Percentiles rank a stretch among this genome's conserved stretches.
These are phyloP conservation scores for Thymallus thymallus DNA, from an alignment of 2,113 vertebrate genomes.

Conservation along the genomic window DNA sequence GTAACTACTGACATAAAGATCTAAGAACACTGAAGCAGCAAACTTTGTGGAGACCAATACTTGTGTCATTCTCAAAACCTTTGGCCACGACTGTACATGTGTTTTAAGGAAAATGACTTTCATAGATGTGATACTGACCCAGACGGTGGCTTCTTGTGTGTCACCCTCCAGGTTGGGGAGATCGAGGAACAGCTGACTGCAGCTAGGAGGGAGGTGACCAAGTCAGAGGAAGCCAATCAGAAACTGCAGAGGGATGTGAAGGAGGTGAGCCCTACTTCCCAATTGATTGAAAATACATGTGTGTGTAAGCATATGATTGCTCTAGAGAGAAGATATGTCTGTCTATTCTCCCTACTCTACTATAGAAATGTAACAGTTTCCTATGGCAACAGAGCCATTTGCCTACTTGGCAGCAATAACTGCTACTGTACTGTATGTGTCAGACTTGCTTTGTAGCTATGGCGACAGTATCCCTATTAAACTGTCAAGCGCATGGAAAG, in stretches of 20 bases:
- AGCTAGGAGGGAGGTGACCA: slow-evolving; percentile 84
- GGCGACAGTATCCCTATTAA: slow-evolving; percentile 21
- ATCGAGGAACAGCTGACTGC: slow-evolving; percentile 89
- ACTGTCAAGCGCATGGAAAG: slow-evolving; percentile 20
- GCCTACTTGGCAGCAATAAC: slow-evolving; percentile 6
- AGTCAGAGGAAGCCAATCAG: slow-evolving; percentile 86
- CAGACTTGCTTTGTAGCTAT: slow-evolving; percentile 26
- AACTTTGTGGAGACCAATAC: too few relatives aligned
- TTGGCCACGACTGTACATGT: too few relatives aligned
- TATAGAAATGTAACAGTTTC: slow-evolving; percentile 31
- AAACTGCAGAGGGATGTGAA: slow-evolving; percentile 90
- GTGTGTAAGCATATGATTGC: slow-evolving; percentile 30
- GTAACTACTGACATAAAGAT: too few relatives aligned
- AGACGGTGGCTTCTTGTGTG: slow-evolving; percentile 6
- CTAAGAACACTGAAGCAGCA: too few relatives aligned
- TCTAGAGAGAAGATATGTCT: background rate
- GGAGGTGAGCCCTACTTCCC: slow-evolving; percentile 73
- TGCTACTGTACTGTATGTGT: slow-evolving; percentile 12
- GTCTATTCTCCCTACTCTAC: background rate
- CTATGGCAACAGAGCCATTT: slow-evolving; percentile 9
- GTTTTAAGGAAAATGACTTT: background rate
- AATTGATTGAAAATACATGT: slow-evolving; percentile 22
- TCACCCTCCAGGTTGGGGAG: slow-evolving; percentile 79
- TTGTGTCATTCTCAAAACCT: too few relatives aligned
- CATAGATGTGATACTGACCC: background rate